Percentiles rank a stretch among this genome's conserved stretches.
phyloP scores from a whole-genome alignment of 1,140 invertebrate species.

The Tachypleus tridentatus region DNA sequence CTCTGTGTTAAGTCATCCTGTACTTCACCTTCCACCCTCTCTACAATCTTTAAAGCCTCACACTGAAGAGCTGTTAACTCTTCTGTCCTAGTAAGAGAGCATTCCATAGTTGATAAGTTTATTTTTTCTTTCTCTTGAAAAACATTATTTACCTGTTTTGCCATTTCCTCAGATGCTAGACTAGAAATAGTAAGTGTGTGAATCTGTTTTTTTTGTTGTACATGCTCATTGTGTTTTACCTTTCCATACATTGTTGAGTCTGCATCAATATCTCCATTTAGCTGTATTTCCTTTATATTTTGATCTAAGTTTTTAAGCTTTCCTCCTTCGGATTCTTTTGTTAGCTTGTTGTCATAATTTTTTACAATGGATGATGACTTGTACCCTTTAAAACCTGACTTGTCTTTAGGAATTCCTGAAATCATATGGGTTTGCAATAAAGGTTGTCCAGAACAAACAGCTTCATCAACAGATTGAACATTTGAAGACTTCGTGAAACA shows the following conservation, averaged over 20 bases:
- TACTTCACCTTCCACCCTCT: conserved; percentile 25
- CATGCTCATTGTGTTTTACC: conserved; percentile 17
- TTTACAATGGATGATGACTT: too few relatives aligned
- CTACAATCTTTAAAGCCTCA: conserved; percentile 34
- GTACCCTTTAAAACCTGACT: conserved; percentile 6
- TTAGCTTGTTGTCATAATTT: too few relatives aligned
- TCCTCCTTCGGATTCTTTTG: too few relatives aligned
- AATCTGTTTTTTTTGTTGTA: conserved; percentile 17
- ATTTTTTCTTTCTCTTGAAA: too few relatives aligned
- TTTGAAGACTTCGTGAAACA: conserved; percentile 50
- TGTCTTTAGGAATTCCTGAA: conserved; percentile 46
- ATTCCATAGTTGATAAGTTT: too few relatives aligned
- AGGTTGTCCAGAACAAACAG: conserved; percentile 46
- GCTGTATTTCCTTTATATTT: too few relatives aligned
- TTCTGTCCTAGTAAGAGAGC: too few relatives aligned
- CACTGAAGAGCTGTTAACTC: conserved; percentile 41
- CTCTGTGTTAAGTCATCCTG: conserved; percentile 33
- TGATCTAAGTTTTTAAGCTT: too few relatives aligned
- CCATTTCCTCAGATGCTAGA: too few relatives aligned
- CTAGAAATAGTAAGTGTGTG: too few relatives aligned
- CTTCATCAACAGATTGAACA: conserved; percentile 52
- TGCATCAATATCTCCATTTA: too few relatives aligned
- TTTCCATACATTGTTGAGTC: conserved; percentile 10
- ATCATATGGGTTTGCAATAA: conserved; percentile 68
- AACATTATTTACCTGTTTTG: too few relatives aligned